These are phyloP conservation scores for Rhinoderma darwinii DNA, from an alignment of 2,113 vertebrate genomes.

Conservation along the genomic window DNA sequence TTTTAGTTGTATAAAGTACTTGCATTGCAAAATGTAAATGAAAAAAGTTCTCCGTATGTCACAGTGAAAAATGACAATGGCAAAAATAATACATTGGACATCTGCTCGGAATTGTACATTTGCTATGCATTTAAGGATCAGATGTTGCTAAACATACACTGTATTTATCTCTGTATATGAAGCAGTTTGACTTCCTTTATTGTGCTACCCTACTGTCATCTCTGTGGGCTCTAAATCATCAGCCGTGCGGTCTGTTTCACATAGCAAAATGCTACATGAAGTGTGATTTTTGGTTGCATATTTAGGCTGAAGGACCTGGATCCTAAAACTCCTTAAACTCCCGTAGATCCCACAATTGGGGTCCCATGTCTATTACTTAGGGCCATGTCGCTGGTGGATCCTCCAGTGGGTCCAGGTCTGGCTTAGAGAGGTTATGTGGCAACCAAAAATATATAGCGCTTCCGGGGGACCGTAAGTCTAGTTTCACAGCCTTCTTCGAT, in stretches of 20 bases:
- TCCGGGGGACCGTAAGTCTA: no score
- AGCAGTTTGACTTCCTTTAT: slow-evolving; percentile 22
- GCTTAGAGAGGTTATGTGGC: no score
- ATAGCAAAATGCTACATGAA: not conserved
- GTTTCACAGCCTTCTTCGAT: no score
- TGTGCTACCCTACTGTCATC: slow-evolving; percentile 1
- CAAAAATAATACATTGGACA: slow-evolving; percentile 81
- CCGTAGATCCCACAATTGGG: not conserved
- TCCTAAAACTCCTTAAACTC: not conserved
- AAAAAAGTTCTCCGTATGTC: slow-evolving; percentile 76
- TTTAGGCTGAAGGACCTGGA: not conserved
- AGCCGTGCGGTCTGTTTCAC: slow-evolving; percentile 4
- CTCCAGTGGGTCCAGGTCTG: no score
- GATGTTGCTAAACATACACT: slow-evolving; percentile 75
- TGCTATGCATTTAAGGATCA: slow-evolving; percentile 70
- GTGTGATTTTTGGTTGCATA: not conserved
- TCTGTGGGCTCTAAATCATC: slow-evolving; percentile 25
- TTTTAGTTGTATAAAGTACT: slow-evolving; percentile 79
- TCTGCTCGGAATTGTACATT: slow-evolving; percentile 78
- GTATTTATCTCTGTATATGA: slow-evolving; percentile 58
- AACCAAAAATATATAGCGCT: no score
- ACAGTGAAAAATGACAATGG: slow-evolving; percentile 87
- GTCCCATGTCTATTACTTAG: not conserved
- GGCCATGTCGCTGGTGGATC: no score
- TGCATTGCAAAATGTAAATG: slow-evolving; percentile 83